A percentile compares a stretch with the other conserved stretches of the same genome.
Evolutionary conservation across 1,140 invertebrate genomes (phyloP).

Genomic region (Tetranychus cinnabarinus): DNA sequence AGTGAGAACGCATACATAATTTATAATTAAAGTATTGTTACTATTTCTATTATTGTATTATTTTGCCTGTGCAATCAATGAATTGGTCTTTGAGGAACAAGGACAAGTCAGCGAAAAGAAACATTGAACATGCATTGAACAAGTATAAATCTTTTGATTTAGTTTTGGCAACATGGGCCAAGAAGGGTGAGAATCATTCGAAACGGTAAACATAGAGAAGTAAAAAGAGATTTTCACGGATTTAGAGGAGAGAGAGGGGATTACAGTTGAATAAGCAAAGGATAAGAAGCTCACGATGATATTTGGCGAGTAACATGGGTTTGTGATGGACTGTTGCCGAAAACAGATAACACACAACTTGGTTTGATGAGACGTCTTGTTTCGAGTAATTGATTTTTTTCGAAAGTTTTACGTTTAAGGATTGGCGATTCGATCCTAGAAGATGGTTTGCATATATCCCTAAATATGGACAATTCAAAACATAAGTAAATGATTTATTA

Average conservation of each 20-base stretch:
- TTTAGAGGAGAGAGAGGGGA: not conserved
- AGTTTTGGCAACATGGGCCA: no score
- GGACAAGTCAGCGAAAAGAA: no score
- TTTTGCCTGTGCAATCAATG: no score
- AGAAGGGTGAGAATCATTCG: no score
- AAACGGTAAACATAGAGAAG: not conserved
- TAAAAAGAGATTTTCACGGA: not conserved
- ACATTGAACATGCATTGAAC: no score
- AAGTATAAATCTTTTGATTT: no score
- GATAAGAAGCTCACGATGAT: constrained; percentile 1
- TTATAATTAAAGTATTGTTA: no score
- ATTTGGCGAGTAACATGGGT: constrained; percentile 1
- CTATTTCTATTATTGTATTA: no score
- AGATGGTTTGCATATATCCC: not conserved
- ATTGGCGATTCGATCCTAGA: constrained; percentile 12
- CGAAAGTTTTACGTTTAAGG: constrained; percentile 14
- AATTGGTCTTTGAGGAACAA: no score
- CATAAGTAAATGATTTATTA: not conserved
- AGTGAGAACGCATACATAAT: no score
- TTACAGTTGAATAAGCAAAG: not conserved
- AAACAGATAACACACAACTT: not conserved
- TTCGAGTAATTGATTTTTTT: not conserved
- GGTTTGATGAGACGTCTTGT: not conserved
- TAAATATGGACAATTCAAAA: constrained; percentile 1
- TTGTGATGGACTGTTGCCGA: not conserved